Evolutionary conservation across 2,888 invertebrate species (phyloP).

Genomic region (Conomelus anceps): DNA sequence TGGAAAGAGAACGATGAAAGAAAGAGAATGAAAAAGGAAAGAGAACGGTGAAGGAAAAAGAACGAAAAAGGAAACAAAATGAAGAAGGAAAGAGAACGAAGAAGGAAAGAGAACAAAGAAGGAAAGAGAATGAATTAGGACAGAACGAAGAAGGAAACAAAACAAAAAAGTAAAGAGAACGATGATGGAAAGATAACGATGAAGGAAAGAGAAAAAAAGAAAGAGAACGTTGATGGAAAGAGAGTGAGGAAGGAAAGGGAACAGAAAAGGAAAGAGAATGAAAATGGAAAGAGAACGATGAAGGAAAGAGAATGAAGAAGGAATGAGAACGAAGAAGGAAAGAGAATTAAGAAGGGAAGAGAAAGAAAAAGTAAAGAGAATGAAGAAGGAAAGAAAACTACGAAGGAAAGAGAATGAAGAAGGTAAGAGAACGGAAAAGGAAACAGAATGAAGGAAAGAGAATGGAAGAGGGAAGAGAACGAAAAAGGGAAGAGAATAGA

Average conservation of each 20-base stretch:
- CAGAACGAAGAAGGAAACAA: too few relatives aligned
- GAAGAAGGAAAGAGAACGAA: neutral
- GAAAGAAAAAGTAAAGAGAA: neutral
- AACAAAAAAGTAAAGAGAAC: neutral
- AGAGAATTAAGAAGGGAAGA: neutral
- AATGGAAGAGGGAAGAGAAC: too few relatives aligned
- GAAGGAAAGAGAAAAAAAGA: neutral
- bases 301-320: neutral
- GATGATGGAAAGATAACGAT: neutral
- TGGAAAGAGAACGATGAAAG: too few relatives aligned
- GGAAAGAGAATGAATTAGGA: too few relatives aligned
- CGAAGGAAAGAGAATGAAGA: neutral
- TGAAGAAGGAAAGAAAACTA: neutral
- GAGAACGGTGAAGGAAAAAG: neutral
- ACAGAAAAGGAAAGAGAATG: too few relatives aligned
- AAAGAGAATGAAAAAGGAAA: neutral
- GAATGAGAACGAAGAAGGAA: neutral
- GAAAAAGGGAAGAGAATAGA: too few relatives aligned
- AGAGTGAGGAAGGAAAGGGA: neutral
- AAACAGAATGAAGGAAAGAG: neutral
- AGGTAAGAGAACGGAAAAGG: neutral
- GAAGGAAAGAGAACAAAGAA: too few relatives aligned
- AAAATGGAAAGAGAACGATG: neutral
- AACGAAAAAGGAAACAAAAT: neutral
- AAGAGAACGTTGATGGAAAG: neutral